Conservation (phyloP, 2,113 vertebrate genomes). For the Sinocyclocheilus rhinocerous region DNA sequence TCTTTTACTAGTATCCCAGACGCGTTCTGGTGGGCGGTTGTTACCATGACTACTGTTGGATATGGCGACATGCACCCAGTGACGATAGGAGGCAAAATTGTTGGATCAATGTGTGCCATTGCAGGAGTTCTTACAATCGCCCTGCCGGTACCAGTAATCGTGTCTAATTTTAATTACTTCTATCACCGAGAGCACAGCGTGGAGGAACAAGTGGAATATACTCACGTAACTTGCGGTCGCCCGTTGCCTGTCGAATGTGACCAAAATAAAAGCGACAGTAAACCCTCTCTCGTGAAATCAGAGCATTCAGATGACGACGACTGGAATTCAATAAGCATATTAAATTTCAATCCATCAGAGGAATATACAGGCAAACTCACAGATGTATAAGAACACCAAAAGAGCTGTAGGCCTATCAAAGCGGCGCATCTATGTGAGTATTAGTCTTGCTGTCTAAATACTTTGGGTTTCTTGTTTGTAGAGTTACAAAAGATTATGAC, state of each 20-base stretch:
- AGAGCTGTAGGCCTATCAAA: not conserved
- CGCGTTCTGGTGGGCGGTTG: constrained; percentile 97
- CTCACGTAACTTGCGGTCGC: constrained; percentile 90
- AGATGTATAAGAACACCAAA: constrained; percentile 65
- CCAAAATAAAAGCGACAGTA: constrained; percentile 79
- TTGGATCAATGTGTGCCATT: constrained; percentile 93
- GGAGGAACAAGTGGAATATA: constrained; percentile 84
- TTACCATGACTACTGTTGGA: constrained; percentile 96
- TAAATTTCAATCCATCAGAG: constrained; percentile 60
- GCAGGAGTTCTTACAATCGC: constrained; percentile 94
- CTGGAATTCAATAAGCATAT: constrained; percentile 72
- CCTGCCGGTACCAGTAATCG: constrained; percentile 84
- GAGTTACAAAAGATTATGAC: not conserved
- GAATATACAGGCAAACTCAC: constrained; percentile 70
- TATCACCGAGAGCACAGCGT: constrained; percentile 91
- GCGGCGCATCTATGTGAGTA: constrained; percentile 8
- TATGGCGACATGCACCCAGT: constrained; percentile 95
- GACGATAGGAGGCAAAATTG: constrained; percentile 92
- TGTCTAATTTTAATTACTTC: constrained; percentile 82
- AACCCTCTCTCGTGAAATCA: constrained; percentile 80
- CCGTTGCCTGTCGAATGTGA: constrained; percentile 75
- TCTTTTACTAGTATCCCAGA: constrained; percentile 90
- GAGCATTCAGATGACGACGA: constrained; percentile 82
- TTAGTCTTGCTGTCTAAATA: not conserved
- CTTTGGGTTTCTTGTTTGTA: not conserved